A percentile compares a stretch with the other conserved stretches of the same genome.
Evolutionary conservation across 2,797 vertebrate species (phyloP).

Genomic region (Miopithecus talapoin): DNA sequence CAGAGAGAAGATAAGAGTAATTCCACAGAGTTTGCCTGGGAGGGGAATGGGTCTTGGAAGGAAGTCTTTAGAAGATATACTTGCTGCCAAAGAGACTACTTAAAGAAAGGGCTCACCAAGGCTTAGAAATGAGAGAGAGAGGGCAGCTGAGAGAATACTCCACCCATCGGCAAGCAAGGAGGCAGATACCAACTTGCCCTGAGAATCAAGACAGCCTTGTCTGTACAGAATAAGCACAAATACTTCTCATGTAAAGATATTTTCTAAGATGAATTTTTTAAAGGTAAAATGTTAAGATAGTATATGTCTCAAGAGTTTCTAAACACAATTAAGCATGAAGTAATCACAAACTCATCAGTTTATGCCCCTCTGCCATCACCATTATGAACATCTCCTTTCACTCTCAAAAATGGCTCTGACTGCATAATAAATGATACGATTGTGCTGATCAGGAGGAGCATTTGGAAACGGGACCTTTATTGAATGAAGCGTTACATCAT

Average conservation of each 20-base stretch:
- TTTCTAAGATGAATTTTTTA: neutral
- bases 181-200: neutral
- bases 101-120: neutral
- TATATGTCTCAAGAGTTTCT: neutral
- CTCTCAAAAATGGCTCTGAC: neutral
- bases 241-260: neutral
- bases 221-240: neutral
- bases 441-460: neutral
- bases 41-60: neutral
- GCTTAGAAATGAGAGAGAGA: neutral
- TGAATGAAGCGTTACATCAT: neutral
- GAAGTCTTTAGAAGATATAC: neutral
- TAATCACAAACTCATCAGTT: neutral
- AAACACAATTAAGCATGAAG: neutral
- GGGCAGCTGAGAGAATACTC: too few relatives aligned
- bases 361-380: neutral
- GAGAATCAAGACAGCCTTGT: neutral
- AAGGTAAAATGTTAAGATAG: neutral
- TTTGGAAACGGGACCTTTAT: constrained; percentile 15
- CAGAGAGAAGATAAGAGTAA: neutral
- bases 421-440: neutral
- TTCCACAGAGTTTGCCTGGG: neutral
- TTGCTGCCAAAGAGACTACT: neutral
- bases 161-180: neutral
- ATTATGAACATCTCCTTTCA: neutral